Percentiles rank a stretch among this genome's conserved stretches.
phyloP scores from a whole-genome alignment of 1,140 invertebrate genomes.

The Achroia grisella region DNA sequence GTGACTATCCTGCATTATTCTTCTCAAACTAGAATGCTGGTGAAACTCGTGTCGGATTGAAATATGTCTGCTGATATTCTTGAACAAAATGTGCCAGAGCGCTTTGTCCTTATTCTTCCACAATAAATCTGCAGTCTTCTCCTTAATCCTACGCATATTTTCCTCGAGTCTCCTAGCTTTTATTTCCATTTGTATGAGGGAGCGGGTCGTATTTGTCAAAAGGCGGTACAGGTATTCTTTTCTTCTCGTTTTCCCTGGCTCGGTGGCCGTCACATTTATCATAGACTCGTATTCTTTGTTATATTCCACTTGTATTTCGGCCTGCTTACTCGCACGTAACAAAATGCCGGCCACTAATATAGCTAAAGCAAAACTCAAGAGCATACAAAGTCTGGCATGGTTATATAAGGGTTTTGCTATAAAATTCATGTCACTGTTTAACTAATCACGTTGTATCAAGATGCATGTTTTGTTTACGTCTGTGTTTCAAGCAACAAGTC shows the following conservation, averaged over 20 bases:
- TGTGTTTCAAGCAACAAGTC: conserved; percentile 50
- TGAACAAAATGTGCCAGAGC: conserved; percentile 71
- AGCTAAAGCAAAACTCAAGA: conserved; percentile 39
- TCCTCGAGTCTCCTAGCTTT: conserved; percentile 71
- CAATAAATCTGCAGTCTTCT: conserved; percentile 70
- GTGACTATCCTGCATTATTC: conserved; percentile 77
- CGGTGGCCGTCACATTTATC: conserved; percentile 49
- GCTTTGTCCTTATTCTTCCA: conserved; percentile 73
- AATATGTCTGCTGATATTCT: conserved; percentile 71
- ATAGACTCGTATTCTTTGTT: conserved; percentile 41
- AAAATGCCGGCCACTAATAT: conserved; percentile 42
- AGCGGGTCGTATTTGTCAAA: conserved; percentile 70
- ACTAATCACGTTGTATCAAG: conserved; percentile 20
- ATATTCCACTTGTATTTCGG: conserved; percentile 25
- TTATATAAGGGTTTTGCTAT: conserved; percentile 49
- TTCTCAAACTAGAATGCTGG: conserved; percentile 61
- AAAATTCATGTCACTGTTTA: conserved; percentile 51
- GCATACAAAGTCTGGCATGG: conserved; percentile 53
- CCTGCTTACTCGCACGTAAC: conserved; percentile 35
- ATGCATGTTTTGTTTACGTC: conserved; percentile 25
- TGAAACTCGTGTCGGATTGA: conserved; percentile 69
- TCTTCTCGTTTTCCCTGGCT: conserved; percentile 49
- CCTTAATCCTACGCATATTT: conserved; percentile 73
- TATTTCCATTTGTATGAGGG: conserved; percentile 74
- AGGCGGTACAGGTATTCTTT: conserved; percentile 67